Base-by-base conservation (phyloP, 2,113 vertebrate genomes). In the Apistogramma diplotaenia region DNA sequence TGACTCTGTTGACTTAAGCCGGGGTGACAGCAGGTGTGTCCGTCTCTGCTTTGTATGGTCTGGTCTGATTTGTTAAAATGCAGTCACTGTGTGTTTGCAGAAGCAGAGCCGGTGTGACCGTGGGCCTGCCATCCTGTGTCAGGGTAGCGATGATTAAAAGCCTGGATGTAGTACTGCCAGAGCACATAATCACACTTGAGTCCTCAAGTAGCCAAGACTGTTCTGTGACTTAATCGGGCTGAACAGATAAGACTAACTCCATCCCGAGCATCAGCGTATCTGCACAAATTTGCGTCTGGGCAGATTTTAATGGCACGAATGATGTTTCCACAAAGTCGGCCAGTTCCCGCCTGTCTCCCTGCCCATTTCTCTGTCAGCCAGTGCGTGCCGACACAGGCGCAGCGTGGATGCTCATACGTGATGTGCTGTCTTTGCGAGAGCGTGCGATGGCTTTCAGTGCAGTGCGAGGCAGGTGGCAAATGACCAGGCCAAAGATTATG, bases 401-500 rank as follows among this genome's bases (percentile, higher is more conserved):
- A 79, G 37, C 29, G 7, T 80, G 57, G 73, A 87, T 71, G 83
- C 65, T 76, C 43, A 76, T 27, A 70, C 33, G 53, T 58, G 72
- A 57, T 53, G 58, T 61, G 51, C 81, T 72, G 23, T 62, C 56
- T 77, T 79, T 33, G 73, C 81, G 5, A 70, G 62, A 43, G 29
- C 3, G 6, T 58, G 46, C 59, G 56, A 59, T 62, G 35, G 29
- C 72, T 59, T 46, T 9, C 19, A 35, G 23, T 76, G 70, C 51
- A 59, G 49, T 18, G 29, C 0, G 1, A 58, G 31, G n/a, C 18
- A 2, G 35, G 40, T 25, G 53, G 62, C 56, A 71, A 46, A 61
- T 46, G 29, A 72, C 65, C 31, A 73, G 70, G 33, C 16, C 2
- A 5, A 78, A 67, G 90, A 91, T 92, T 91, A 89, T 60, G 13